phyloP scores from a whole-genome alignment of 2,113 vertebrate species.

The Uria lomvia region DNA sequence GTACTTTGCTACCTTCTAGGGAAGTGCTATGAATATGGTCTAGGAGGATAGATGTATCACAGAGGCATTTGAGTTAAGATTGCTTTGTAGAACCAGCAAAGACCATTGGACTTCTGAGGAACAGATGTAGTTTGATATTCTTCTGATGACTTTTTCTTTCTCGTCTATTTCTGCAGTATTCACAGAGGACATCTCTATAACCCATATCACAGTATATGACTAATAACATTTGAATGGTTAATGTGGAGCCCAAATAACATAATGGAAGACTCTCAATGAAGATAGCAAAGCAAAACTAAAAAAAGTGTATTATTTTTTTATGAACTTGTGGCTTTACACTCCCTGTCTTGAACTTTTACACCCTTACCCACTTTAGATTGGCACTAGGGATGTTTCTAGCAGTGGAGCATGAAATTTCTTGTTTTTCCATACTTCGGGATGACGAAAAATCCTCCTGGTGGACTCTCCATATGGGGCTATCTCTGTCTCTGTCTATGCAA shows the following conservation, averaged over 20 bases:
- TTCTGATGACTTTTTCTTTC: not conserved
- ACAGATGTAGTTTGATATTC: not conserved
- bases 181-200: not conserved
- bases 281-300: not conserved
- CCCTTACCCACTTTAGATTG: not conserved
- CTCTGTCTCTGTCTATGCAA: not conserved
- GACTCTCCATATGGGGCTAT: not conserved
- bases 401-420: not conserved
- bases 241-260: not conserved
- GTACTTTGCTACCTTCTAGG: not conserved
- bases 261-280: not conserved
- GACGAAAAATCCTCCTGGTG: not conserved
- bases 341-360: not conserved
- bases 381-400: not conserved
- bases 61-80: fast-evolving
- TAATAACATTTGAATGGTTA: not conserved
- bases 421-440: not conserved
- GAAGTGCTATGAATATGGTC: not conserved
- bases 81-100: not conserved
- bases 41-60: not conserved
- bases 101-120: not conserved
- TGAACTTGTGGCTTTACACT: not conserved
- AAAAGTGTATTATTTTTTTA: not conserved
- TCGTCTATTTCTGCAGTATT: not conserved
- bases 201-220: not conserved